These are phyloP conservation scores for Azorinus chamasolen DNA, from an alignment of 2,888 invertebrate genomes.

Conservation along the genomic window DNA sequence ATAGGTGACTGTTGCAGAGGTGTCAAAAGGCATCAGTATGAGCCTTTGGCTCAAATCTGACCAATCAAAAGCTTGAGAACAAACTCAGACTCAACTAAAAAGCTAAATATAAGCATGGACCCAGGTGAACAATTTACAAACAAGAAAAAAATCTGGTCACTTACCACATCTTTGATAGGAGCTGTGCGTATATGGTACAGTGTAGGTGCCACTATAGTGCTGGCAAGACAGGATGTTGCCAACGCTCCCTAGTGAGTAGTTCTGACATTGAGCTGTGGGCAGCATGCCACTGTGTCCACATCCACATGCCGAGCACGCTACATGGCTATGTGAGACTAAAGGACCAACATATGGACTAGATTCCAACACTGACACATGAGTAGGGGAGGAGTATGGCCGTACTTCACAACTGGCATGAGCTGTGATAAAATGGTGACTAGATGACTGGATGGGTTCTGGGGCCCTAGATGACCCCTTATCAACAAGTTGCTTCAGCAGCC, in stretches of 20 bases:
- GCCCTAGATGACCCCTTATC: constrained; percentile 48
- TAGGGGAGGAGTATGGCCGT: constrained; percentile 56
- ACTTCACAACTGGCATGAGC: constrained; percentile 54
- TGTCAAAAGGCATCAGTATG: too few relatives aligned
- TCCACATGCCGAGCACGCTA: constrained; percentile 54
- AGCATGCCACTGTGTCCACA: constrained; percentile 59
- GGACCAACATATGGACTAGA: constrained; percentile 61
- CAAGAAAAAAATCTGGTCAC: constrained; percentile 14
- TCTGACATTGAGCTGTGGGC: constrained; percentile 72
- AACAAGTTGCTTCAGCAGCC: constrained; percentile 62
- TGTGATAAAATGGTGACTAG: constrained; percentile 59
- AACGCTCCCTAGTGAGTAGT: constrained; percentile 71
- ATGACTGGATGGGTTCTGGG: constrained; percentile 52
- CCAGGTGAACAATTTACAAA: too few relatives aligned
- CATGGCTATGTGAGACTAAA: constrained; percentile 53
- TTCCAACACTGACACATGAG: constrained; percentile 57
- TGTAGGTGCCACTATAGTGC: constrained; percentile 73
- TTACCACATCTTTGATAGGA: constrained; percentile 61
- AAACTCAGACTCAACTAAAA: too few relatives aligned
- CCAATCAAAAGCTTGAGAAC: too few relatives aligned
- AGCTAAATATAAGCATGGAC: too few relatives aligned
- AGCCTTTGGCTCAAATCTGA: too few relatives aligned
- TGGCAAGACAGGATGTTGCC: constrained; percentile 70
- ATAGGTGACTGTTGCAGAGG: too few relatives aligned
- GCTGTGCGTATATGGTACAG: constrained; percentile 70